Conservation (phyloP, 2,113 vertebrate genomes). For the Scolopax mira region DNA sequence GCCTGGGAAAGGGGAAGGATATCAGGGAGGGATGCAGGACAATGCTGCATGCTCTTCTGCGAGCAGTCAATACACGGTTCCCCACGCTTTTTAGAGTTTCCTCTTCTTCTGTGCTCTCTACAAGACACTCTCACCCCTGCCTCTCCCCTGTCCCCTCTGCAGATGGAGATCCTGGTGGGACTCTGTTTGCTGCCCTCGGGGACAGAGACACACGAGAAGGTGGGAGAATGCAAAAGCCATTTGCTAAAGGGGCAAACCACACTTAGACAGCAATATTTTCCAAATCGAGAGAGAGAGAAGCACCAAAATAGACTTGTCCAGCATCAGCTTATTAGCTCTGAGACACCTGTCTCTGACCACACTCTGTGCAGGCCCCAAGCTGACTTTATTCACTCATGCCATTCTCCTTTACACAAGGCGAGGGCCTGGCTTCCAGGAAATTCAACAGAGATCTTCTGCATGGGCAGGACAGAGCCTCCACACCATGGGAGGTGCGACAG, state of each 20-base stretch:
- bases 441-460: too few species aligned
- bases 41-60: not conserved
- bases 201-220: not conserved
- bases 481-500: accelerated
- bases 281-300: not conserved
- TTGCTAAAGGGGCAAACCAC: not conserved
- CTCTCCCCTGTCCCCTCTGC: not conserved
- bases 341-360: accelerated
- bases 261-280: not conserved
- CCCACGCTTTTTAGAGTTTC: accelerated
- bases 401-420: not conserved
- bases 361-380: accelerated
- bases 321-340: not conserved
- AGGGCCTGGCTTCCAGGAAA: not conserved
- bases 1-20: not conserved
- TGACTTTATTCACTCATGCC: accelerated
- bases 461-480: not conserved
- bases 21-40: not conserved
- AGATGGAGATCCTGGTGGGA: not conserved
- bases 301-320: not conserved
- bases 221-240: not conserved
- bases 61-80: not conserved
- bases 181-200: accelerated
- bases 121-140: not conserved
- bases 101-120: not conserved